Evolutionary conservation across 2,797 vertebrate genomes (phyloP).

Genomic region (Picus viridis): DNA sequence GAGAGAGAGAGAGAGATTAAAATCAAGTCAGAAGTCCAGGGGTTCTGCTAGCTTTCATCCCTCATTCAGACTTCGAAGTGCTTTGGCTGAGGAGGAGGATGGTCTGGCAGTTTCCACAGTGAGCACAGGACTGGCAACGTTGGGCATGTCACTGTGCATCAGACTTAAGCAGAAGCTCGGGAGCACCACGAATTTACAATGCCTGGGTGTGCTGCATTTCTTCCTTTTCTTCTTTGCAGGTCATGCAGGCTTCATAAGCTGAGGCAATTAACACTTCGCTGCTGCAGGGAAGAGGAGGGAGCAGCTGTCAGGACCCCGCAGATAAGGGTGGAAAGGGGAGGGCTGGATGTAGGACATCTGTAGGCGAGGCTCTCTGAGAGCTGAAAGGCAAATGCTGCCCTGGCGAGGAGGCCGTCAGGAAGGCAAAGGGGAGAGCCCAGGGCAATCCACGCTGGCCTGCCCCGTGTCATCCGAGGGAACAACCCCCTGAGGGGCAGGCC

Average conservation of each 20-base stretch:
- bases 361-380: neutral
- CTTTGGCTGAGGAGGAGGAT: rapidly evolving
- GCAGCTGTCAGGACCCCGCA: neutral
- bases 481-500: rapidly evolving
- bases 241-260: neutral
- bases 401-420: neutral
- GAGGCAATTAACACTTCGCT: neutral
- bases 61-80: rapidly evolving
- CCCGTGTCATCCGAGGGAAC: rapidly evolving
- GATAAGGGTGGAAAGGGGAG: too few species aligned
- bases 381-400: neutral
- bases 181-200: rapidly evolving
- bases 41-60: neutral
- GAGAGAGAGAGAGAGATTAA: neutral
- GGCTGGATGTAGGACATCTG: neutral
- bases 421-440: rapidly evolving
- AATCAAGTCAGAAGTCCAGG: neutral
- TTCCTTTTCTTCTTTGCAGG: neutral
- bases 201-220: neutral
- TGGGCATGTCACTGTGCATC: rapidly evolving
- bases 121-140: rapidly evolving
- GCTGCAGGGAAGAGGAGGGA: neutral
- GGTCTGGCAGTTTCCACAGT: rapidly evolving
- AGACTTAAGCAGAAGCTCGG: rapidly evolving
- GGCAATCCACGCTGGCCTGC: neutral